Evolutionary conservation across 2,113 vertebrate genomes (phyloP).

Genomic region (Lonchura striata): DNA sequence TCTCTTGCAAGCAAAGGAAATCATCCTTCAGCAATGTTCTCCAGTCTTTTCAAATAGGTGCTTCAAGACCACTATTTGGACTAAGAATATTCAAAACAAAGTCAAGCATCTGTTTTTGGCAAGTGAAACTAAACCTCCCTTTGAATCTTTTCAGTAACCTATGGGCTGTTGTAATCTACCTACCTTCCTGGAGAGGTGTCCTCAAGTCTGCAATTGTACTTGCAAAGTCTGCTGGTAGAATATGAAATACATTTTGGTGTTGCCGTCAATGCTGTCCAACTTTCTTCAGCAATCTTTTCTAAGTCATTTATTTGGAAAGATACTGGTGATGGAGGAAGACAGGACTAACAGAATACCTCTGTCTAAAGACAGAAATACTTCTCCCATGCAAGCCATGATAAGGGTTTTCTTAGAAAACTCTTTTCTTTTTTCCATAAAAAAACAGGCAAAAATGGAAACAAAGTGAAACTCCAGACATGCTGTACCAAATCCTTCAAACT

Average conservation of each 20-base stretch:
- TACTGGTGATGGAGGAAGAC: background rate
- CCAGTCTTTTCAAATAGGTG: background rate
- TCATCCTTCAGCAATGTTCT: background rate
- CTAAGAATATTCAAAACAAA: background rate
- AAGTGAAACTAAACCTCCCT: background rate
- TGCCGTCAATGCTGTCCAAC: background rate
- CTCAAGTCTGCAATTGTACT: rapidly evolving
- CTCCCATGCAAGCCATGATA: background rate
- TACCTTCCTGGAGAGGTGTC: background rate
- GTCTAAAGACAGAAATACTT: background rate
- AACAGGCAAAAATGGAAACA: background rate
- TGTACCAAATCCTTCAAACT: background rate
- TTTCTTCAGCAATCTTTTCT: background rate
- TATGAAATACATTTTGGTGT: background rate
- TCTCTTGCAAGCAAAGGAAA: background rate
- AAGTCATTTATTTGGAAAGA: background rate
- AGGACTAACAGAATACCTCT: background rate
- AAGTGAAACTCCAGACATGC: background rate
- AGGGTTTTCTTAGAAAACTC: background rate
- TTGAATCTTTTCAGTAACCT: background rate
- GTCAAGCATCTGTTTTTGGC: background rate
- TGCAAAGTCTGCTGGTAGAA: background rate
- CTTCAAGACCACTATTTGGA: background rate
- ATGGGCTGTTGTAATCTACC: background rate
- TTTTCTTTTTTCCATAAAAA: background rate